phyloP scores from a whole-genome alignment of 2,888 invertebrate species.

The Ennomos quercinarius region DNA sequence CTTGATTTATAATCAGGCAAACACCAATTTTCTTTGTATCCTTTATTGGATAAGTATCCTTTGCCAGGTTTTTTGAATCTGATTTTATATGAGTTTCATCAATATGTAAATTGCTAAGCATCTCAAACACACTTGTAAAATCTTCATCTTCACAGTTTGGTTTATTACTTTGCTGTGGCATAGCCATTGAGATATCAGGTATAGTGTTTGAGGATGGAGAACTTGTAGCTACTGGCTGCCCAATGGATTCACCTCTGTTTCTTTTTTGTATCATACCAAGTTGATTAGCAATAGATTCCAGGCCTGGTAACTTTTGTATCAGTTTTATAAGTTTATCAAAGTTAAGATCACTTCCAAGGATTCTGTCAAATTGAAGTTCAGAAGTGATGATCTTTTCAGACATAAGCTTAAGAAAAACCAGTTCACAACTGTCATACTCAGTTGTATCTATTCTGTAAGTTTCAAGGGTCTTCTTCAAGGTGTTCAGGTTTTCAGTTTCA shows the following conservation, averaged over 20 bases:
- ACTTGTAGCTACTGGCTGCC: constrained; percentile 34
- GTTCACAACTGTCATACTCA: constrained; percentile 68
- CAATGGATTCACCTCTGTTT: constrained; percentile 43
- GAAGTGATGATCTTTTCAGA: constrained; percentile 65
- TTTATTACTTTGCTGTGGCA: constrained; percentile 16
- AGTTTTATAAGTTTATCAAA: constrained; percentile 62
- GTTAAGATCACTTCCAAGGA: constrained; percentile 45
- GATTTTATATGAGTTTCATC: constrained; percentile 56
- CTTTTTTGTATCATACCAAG: constrained; percentile 57
- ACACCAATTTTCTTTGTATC: constrained; percentile 67
- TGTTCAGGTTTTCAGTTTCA: constrained; percentile 56
- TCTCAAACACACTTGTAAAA: constrained; percentile 55
- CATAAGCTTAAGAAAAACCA: constrained; percentile 70
- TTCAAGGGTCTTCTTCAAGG: constrained; percentile 62
- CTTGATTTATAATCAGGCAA: constrained; percentile 76
- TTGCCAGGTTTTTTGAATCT: constrained; percentile 52
- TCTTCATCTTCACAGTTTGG: constrained; percentile 40
- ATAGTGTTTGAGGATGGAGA: constrained; percentile 27
- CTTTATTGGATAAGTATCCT: constrained; percentile 64
- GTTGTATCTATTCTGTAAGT: constrained; percentile 62
- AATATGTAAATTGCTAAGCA: constrained; percentile 52
- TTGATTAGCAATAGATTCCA: constrained; percentile 55
- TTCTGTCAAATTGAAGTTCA: constrained; percentile 43
- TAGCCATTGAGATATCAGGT: constrained; percentile 15
- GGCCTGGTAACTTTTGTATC: constrained; percentile 59